These are phyloP conservation scores for Callipepla squamata DNA, from an alignment of 2,113 vertebrate species.

Conservation along the genomic window DNA sequence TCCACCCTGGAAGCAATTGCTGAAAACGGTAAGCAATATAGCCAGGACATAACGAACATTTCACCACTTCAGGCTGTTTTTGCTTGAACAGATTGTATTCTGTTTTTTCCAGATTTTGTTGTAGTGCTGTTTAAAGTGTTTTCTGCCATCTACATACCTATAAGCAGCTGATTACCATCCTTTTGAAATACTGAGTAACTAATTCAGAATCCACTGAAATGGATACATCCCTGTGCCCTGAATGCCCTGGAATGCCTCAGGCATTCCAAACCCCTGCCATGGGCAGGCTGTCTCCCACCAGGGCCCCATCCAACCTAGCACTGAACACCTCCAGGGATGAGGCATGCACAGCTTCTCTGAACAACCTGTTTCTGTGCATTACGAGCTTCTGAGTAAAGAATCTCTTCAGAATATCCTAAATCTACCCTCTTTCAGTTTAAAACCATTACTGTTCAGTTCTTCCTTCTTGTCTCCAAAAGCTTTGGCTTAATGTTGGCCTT, in stretches of 20 bases:
- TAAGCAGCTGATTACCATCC: neutral
- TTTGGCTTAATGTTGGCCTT: neutral
- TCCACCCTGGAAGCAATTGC: conserved; percentile 31
- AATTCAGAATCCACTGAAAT: neutral
- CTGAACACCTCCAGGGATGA: neutral
- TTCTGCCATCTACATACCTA: neutral
- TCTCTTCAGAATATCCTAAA: neutral
- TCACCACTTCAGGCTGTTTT: neutral
- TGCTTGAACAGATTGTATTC: neutral
- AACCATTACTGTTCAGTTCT: neutral
- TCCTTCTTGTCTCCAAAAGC: neutral
- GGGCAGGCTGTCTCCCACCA: neutral
- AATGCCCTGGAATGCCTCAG: neutral
- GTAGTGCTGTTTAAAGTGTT: neutral
- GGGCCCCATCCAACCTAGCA: neutral
- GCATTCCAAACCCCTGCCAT: neutral
- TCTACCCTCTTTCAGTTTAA: neutral
- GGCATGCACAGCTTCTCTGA: neutral
- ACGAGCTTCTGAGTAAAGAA: neutral
- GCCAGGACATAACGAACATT: neutral
- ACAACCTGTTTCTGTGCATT: neutral
- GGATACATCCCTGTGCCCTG: neutral
- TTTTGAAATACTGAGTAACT: neutral
- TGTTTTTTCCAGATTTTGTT: neutral
- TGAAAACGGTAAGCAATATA: conserved; percentile 65